Percentiles rank a stretch among this genome's conserved stretches.
Conservation (phyloP, 2,113 vertebrate genomes). For the Notiomystis cincta region DNA sequence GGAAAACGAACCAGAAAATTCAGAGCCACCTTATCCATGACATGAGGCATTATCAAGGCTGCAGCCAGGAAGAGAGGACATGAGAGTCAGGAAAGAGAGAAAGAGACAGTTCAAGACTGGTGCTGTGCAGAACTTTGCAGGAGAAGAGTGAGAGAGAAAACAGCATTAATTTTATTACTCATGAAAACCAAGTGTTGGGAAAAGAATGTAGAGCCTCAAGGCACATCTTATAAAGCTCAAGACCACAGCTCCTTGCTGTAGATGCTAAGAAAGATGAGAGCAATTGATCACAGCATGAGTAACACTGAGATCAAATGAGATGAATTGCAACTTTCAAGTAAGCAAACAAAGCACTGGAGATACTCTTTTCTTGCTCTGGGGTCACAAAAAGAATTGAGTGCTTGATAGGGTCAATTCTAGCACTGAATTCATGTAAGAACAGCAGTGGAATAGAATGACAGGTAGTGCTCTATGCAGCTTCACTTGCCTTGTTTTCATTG, state of each 20-base stretch:
- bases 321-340: neutral
- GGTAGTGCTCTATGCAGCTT: neutral
- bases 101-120: neutral
- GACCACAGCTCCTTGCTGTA: neutral
- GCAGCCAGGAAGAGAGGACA: neutral
- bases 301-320: neutral
- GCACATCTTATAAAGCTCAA: too few species aligned
- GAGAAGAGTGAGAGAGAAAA: neutral
- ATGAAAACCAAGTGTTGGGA: neutral
- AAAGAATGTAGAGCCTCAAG: neutral
- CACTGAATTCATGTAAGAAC: neutral
- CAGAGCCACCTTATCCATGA: neutral
- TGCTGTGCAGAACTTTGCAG: neutral
- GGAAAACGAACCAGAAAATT: neutral
- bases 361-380: neutral
- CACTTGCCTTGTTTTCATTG: neutral
- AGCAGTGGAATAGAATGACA: neutral
- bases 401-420: neutral
- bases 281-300: neutral
- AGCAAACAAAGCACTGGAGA: neutral
- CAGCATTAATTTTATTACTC: neutral
- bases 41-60: neutral
- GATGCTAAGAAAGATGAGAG: neutral
- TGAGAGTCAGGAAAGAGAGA: neutral
- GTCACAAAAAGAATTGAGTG: neutral